These are phyloP conservation scores for Cotesia chilonis DNA, from an alignment of 1,140 invertebrate genomes.

Conservation along the genomic window DNA sequence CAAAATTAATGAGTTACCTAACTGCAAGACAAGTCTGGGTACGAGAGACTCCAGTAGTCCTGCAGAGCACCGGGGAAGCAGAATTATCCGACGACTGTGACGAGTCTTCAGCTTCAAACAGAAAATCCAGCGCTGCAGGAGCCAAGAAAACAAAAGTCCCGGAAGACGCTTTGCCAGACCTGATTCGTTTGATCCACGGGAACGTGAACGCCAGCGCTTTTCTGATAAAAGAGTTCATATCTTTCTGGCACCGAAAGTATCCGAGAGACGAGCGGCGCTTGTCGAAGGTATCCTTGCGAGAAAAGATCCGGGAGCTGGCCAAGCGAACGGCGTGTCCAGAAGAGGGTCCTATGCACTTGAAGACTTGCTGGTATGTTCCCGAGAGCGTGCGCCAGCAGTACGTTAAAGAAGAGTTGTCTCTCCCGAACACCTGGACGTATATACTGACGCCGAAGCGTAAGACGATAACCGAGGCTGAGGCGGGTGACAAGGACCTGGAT, in stretches of 20 bases:
- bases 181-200: slow-evolving; percentile 76
- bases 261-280: slow-evolving; percentile 46
- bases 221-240: slow-evolving; percentile 73
- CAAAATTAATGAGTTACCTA: slow-evolving; percentile 55
- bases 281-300: slow-evolving; percentile 63
- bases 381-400: slow-evolving; percentile 70
- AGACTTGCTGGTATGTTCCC: slow-evolving; percentile 75
- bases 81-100: slow-evolving; percentile 40
- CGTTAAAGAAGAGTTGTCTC: slow-evolving; percentile 62
- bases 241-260: slow-evolving; percentile 64
- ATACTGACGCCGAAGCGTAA: slow-evolving; percentile 58
- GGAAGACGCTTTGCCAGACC: slow-evolving; percentile 71
- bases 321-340: slow-evolving; percentile 69
- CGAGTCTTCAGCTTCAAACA: slow-evolving; percentile 31
- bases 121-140: slow-evolving; percentile 35
- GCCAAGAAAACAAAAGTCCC: slow-evolving; percentile 64
- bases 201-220: slow-evolving; percentile 70
- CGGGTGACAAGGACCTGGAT: slow-evolving; percentile 33
- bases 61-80: slow-evolving; percentile 47
- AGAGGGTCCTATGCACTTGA: slow-evolving; percentile 67
- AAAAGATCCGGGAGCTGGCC: slow-evolving; percentile 72
- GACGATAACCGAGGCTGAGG: slow-evolving; percentile 5
- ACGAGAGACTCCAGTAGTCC: slow-evolving; percentile 51
- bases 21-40: slow-evolving; percentile 62
- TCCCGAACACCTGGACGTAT: slow-evolving; percentile 70